Evolutionary conservation across 2,797 vertebrate species (phyloP).

Genomic region (Dendrocincla fuliginosa): DNA sequence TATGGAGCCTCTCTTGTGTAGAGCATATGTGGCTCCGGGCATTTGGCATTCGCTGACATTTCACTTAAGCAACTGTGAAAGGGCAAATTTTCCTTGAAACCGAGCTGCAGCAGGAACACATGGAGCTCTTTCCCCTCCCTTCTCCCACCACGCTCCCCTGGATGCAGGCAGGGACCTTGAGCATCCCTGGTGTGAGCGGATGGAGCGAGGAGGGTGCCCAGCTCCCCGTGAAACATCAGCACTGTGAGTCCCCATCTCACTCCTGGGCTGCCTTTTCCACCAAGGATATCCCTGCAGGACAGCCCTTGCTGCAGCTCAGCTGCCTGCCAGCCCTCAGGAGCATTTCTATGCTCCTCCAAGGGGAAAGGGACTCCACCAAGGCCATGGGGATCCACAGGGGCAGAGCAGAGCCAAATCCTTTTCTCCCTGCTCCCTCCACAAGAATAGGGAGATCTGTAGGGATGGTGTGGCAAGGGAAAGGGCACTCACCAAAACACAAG

Average conservation of each 20-base stretch:
- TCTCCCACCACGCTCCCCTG: background rate
- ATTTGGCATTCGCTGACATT: conserved; percentile 76
- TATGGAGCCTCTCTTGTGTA: conserved; percentile 80
- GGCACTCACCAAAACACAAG: background rate
- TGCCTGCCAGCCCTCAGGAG: background rate
- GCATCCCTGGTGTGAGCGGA: fast-evolving
- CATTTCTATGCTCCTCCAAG: background rate
- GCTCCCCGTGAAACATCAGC: fast-evolving
- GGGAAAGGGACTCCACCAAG: background rate
- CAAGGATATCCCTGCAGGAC: fast-evolving
- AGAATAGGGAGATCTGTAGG: background rate
- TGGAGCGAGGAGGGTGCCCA: background rate
- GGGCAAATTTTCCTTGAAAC: conserved; percentile 55
- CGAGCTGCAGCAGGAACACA: background rate
- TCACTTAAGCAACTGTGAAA: conserved; percentile 57
- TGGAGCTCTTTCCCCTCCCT: background rate
- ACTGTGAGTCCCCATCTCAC: fast-evolving
- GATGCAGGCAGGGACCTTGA: background rate
- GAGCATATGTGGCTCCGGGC: conserved; percentile 79
- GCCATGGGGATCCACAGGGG: background rate
- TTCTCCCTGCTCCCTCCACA: fast-evolving
- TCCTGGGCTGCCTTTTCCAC: background rate
- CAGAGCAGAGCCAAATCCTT: background rate
- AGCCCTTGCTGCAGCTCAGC: background rate
- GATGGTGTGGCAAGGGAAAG: background rate